phyloP scores from a whole-genome alignment of 2,888 invertebrate genomes.

The Colostygia pectinataria region DNA sequence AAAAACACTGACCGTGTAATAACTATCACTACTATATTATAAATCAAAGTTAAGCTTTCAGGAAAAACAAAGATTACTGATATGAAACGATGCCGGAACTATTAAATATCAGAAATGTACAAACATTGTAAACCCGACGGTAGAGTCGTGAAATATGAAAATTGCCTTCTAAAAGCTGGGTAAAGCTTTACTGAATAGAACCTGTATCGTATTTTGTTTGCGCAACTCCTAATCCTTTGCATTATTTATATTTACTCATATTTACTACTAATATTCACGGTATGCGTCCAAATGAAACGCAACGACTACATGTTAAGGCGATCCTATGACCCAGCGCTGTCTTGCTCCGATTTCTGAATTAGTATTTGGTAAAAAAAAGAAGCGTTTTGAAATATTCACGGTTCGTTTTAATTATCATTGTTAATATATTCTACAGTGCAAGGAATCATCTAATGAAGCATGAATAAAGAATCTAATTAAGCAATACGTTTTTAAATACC shows the following conservation, averaged over 20 bases:
- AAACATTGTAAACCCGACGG: conserved; percentile 24
- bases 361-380: too few species aligned
- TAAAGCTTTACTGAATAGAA: conserved; percentile 25
- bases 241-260: conserved; percentile 34
- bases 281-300: conserved; percentile 29
- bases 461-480: too few species aligned
- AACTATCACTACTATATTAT: not conserved
- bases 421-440: too few species aligned
- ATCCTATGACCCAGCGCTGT: too few species aligned
- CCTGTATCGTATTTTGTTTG: conserved; percentile 26
- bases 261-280: conserved; percentile 23
- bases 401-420: too few species aligned
- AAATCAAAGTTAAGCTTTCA: conserved; percentile 17
- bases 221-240: conserved; percentile 30
- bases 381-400: too few species aligned
- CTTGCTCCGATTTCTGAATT: too few species aligned
- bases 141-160: conserved; percentile 26
- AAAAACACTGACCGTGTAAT: not conserved
- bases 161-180: conserved; percentile 27
- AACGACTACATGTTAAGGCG: conserved; percentile 27
- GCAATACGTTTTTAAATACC: too few species aligned
- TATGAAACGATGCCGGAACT: conserved; percentile 21
- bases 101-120: conserved; percentile 21
- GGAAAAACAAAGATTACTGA: conserved; percentile 22
- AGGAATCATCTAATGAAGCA: too few species aligned